Base-by-base conservation (phyloP, 2,888 invertebrate species). In the Coenonympha glycerion region DNA sequence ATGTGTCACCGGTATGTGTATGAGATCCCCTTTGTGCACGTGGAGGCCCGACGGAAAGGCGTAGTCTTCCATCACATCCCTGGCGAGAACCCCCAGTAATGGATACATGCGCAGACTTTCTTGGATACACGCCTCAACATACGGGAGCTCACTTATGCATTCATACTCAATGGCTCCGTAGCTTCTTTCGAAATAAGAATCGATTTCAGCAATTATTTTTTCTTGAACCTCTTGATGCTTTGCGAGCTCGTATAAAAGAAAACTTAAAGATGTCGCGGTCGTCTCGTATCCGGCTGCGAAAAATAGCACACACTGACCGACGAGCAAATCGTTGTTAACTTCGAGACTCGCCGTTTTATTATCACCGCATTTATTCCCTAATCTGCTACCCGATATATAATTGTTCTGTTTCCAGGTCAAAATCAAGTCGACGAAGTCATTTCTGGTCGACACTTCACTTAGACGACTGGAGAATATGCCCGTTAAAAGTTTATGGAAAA, bases 301-400 rank as follows among this genome's bases (percentile, higher is more conserved):
- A 33, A 91, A 89, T 0, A 85, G 58, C 8, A 87, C 71, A 1
- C 88, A 84, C 51, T 91, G 90, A 0, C 89, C 81, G 0, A 87
- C 76, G 2, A 90, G 57, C 34, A 89, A 65, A 2, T 84, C 72
- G 5, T 87, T 62, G 1, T 79, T 70, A 1, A 89, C 60, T 1
- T 70, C 62, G 1, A 80, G 13, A 0, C 53, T 11, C 1, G 62
- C 47, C 13, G 63, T 68, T 3, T 68, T 63, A 0, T 55, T 53
- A 4, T 51, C 57, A 0, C 60, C 62, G 2, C 28, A 42, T 44
- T 68, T 73, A 58, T 67, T 73, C 1, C 36, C 60, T n/a, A 77
- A 52, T 45, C 67, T 64, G 40, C 75, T 74, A 0, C 76, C 76
- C 3, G 55, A 58, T 13, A 77, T 63, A 4, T 8, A 3, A 6